These are phyloP conservation scores for Hesperophylax magnus DNA, from an alignment of 1,140 invertebrate genomes.

Conservation along the genomic window DNA sequence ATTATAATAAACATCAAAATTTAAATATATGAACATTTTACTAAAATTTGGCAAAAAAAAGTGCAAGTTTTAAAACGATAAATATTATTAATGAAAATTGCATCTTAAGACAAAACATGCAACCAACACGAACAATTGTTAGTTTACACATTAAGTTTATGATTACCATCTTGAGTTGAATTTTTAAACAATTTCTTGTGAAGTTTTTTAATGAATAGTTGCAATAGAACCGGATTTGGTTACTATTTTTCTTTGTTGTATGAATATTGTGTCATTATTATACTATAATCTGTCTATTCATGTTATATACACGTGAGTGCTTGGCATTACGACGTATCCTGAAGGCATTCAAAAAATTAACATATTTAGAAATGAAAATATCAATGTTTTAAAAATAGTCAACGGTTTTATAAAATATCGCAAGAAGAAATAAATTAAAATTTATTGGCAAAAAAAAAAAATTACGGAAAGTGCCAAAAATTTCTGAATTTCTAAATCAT, in stretches of 20 bases:
- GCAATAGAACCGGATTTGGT: constrained; percentile 58
- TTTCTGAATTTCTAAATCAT: too few species aligned
- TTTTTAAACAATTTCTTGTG: constrained; percentile 49
- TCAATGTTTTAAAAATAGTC: not conserved
- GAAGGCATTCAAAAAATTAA: not conserved
- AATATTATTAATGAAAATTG: not conserved
- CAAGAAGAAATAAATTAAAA: not conserved
- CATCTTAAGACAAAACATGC: constrained; percentile 8
- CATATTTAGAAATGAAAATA: not conserved
- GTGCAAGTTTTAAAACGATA: not conserved
- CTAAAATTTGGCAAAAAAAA: constrained; percentile 15
- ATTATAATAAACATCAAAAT: not conserved
- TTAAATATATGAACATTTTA: not conserved
- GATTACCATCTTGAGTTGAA: constrained; percentile 56
- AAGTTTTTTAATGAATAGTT: constrained; percentile 50
- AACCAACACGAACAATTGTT: constrained; percentile 53
- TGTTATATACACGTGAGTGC: constrained; percentile 40
- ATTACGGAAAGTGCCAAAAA: too few species aligned
- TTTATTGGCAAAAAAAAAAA: too few species aligned
- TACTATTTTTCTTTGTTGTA: constrained; percentile 55
- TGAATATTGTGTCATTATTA: constrained; percentile 53
- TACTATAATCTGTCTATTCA: constrained; percentile 47
- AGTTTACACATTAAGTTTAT: constrained; percentile 54
- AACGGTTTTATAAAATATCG: not conserved
- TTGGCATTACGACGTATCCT: not conserved